phyloP scores from a whole-genome alignment of 2,888 invertebrate genomes.

The Ariolimax columbianus region DNA sequence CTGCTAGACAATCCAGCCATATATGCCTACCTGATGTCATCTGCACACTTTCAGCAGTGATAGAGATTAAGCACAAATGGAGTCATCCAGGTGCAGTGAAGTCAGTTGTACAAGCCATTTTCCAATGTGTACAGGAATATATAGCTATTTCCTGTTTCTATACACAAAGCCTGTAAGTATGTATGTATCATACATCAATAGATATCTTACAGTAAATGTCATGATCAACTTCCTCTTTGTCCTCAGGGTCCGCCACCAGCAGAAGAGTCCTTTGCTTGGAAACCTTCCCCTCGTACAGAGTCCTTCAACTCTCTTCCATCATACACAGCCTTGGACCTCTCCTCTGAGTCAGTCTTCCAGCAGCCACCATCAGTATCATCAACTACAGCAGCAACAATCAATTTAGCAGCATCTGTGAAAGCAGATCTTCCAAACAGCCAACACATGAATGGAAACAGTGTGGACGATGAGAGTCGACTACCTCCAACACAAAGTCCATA shows the following conservation, averaged over 20 bases:
- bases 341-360: conserved; percentile 18
- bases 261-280: conserved; percentile 56
- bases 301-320: conserved; percentile 41
- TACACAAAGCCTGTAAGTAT: no score
- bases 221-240: neutral
- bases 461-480: conserved; percentile 76
- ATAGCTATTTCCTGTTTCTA: no score
- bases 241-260: conserved; percentile 33
- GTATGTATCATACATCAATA: no score
- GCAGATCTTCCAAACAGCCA: conserved; percentile 36
- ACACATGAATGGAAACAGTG: conserved; percentile 47
- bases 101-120: no score
- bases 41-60: no score
- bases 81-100: no score
- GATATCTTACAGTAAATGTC: no score
- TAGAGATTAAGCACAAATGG: no score
- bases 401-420: conserved; percentile 23
- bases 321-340: conserved; percentile 43
- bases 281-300: conserved; percentile 50
- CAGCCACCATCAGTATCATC: conserved; percentile 21
- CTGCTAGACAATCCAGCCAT: no score
- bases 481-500: conserved; percentile 92
- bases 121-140: no score
- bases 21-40: no score
- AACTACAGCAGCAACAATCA: neutral